Percentiles rank a stretch among this genome's conserved stretches.
phyloP scores from a whole-genome alignment of 2,113 vertebrate genomes.

The Chionomys nivalis region DNA sequence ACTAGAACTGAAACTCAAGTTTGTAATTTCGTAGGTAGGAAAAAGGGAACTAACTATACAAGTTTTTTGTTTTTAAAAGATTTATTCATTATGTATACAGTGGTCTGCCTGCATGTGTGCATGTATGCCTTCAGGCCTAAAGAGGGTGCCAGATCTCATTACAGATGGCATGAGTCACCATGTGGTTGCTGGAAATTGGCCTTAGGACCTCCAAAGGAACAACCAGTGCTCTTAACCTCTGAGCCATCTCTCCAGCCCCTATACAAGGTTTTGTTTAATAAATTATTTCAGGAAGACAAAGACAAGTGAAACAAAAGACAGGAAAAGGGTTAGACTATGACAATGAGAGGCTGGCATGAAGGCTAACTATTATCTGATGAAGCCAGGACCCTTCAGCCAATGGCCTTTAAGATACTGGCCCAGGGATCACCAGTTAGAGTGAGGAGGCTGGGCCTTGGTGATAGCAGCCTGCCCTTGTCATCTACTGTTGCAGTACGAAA shows the following conservation, averaged over 20 bases:
- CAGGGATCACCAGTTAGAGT: constrained; percentile 88
- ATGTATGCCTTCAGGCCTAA: too few species aligned
- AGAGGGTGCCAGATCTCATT: too few species aligned
- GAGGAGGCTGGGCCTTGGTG: constrained; percentile 93
- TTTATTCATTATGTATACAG: too few species aligned
- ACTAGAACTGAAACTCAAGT: neutral
- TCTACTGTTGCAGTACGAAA: too few species aligned
- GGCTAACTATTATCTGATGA: neutral
- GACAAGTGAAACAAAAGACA: neutral
- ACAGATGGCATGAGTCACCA: too few species aligned
- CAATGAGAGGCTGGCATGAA: neutral
- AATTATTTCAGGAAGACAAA: neutral
- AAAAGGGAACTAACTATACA: neutral
- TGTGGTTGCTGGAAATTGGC: too few species aligned
- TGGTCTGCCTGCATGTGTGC: too few species aligned
- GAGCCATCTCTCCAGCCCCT: neutral
- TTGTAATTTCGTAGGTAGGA: neutral
- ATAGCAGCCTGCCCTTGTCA: constrained; percentile 87
- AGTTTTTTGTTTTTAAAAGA: neutral
- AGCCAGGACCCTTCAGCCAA: too few species aligned
- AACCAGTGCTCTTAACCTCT: too few species aligned
- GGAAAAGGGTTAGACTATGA: neutral
- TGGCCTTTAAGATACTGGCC: constrained; percentile 83
- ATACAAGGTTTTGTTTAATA: neutral
- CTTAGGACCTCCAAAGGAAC: too few species aligned